Base-by-base conservation (phyloP, 2,888 invertebrate genomes). In the Xanthorhoe designata region DNA sequence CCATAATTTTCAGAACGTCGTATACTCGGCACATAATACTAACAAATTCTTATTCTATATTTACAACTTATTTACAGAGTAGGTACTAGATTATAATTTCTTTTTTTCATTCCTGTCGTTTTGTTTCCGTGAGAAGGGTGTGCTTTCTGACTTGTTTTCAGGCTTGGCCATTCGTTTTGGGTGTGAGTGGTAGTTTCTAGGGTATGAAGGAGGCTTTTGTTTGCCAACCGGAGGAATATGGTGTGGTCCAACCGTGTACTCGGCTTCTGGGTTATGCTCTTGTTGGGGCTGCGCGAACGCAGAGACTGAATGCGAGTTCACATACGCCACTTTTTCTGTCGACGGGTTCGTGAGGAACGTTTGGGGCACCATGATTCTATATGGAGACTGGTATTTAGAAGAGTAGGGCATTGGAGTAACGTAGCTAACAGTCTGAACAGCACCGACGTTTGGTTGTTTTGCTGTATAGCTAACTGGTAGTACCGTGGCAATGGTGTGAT, bases 401-500 rank as follows among this genome's bases (percentile, higher is more conserved):
- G 85, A 80, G 61, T 79, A 81, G 1, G 93, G 92, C 75, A 82
- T 78, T 0, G 93, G 93, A 6, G 93, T 93, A 0, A 93, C 92
- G 60, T 93, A 93, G 70, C 90, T 91, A 1, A 93, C 88, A 0
- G 84, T 81, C 71, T 93, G 93, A 8, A 89, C 73, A 19, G 82
- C 73, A 1, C 80, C 82, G 17, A 79, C 76, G 18, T 77, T 79
- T 29, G 84, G 84, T 62, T 73, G 68, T 2, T 75, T 74, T 24
- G 79, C 73, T 56, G 86, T 86, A 67, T 90, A 89, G 61, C 85
- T 85, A 13, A 84, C 78, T 2, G 93, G 92, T 54, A 90, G 80
- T 47, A 94, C 94, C 53, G 95, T 91, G 0, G 95, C 95, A 74
- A 92, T 89, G 0, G 95, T 95, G 68, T 95, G 95, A 54, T 92